Base-by-base conservation (phyloP, 2,113 vertebrate species). In the Brachionichthys hirsutus region DNA sequence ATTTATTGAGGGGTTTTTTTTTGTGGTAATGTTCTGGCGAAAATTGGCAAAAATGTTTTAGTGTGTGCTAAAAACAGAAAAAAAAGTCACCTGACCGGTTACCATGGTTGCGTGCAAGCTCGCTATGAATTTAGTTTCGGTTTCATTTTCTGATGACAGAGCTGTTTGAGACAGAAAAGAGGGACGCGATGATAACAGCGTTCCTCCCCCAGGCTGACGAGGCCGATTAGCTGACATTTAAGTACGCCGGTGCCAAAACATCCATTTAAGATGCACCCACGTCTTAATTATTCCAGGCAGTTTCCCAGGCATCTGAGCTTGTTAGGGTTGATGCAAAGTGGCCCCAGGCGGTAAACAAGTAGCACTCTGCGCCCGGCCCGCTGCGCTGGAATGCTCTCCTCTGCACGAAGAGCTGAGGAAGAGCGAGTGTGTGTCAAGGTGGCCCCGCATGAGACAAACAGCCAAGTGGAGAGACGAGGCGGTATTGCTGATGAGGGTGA, bases 291-390 rank as follows among this genome's bases (percentile, higher is more conserved):
- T 34, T 64, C 52, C 67, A 72, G 73, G 55, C 64, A 68, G 74
- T 79, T 86, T 86, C 76, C 84, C 84, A 86, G 79, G 77, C 86
- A 77, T 80, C 82, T 47, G 10, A 77, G 85, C 78, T 78, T 66
- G 72, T 73, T 81, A 35, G 50, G 78, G 85, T 87, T 84, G n/a
- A 81, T 85, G 80, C 83, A 83, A n/a, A 84, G 77, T 49, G 71
- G 72, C 72, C 67, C 58, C 38, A 13, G 74, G 82, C 87, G 66
- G 83, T 89, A 85, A 87, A 90, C 87, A 90, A 90, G 85, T 65
- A 78, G 61, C 42, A 70, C 80, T 88, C 85, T 87, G 84, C 87
- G 83, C 73, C 73, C 62, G 73, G 62, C 63, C 78, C 73, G 70
- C 64, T 63, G 68, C 62, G 62, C 52, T 73, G 82, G 80, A 82